Evolutionary conservation across 2,888 invertebrate genomes (phyloP).

Genomic region (Clepsis dumicolana): DNA sequence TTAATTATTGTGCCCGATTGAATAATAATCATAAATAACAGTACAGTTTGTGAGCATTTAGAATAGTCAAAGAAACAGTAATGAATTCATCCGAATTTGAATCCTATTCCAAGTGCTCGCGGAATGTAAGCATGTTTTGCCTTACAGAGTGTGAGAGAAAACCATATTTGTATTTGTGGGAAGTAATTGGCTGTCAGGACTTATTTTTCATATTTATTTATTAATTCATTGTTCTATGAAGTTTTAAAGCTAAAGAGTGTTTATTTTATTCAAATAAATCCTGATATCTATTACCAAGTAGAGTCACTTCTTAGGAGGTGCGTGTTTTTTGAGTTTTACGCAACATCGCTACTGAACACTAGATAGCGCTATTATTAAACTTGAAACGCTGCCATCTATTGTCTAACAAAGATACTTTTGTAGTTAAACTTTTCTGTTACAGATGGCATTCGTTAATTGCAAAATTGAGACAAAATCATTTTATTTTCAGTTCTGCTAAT

Average conservation of each 20-base stretch:
- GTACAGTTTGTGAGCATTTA: too few species aligned
- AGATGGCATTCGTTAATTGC: not conserved
- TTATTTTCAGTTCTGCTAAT: conserved; percentile 94
- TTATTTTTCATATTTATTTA: too few species aligned
- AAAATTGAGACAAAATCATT: conserved; percentile 13
- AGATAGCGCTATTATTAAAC: not conserved
- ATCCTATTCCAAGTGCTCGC: too few species aligned
- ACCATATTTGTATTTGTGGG: too few species aligned
- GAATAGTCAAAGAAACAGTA: too few species aligned
- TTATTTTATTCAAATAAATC: not conserved
- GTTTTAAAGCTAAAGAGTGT: not conserved
- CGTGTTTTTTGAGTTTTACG: not conserved
- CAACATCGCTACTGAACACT: not conserved
- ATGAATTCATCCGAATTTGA: too few species aligned
- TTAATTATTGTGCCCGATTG: too few species aligned
- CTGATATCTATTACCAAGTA: not conserved
- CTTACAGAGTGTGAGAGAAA: too few species aligned
- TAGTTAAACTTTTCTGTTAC: not conserved
- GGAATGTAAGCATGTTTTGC: too few species aligned
- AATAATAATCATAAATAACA: too few species aligned
- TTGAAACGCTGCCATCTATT: not conserved
- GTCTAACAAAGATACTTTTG: not conserved
- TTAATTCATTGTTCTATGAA: too few species aligned
- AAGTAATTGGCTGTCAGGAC: too few species aligned
- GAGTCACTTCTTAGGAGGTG: not conserved